A percentile compares a stretch with the other conserved stretches of the same genome.
These are phyloP conservation scores for Thaumatotibia leucotreta DNA, from an alignment of 1,140 invertebrate genomes.

Conservation along the genomic window DNA sequence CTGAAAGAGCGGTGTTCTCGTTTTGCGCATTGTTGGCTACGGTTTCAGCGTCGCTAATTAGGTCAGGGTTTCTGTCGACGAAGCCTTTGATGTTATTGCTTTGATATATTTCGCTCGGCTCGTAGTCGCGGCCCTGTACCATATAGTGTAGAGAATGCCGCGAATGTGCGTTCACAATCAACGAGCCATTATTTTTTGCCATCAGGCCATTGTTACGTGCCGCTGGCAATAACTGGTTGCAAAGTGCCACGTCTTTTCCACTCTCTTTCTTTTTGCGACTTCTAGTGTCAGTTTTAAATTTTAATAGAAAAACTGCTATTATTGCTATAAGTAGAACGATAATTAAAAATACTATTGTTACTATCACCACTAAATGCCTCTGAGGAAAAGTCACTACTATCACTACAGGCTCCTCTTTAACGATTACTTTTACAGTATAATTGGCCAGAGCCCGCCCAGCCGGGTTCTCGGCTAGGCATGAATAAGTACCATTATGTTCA, in stretches of 20 bases:
- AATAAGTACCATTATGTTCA: constrained; percentile 88
- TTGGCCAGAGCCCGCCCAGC: constrained; percentile 86
- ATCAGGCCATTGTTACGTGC: constrained; percentile 58
- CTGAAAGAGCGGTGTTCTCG: constrained; percentile 68
- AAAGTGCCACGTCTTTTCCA: constrained; percentile 66
- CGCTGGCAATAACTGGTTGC: constrained; percentile 67
- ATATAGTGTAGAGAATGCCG: constrained; percentile 71
- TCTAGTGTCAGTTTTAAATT: constrained; percentile 78
- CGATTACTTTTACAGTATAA: constrained; percentile 85
- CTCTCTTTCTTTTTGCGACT: constrained; percentile 78
- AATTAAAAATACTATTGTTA: constrained; percentile 78
- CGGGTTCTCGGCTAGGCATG: constrained; percentile 88
- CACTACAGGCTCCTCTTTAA: constrained; percentile 83
- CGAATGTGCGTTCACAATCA: constrained; percentile 68
- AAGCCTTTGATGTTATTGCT: constrained; percentile 76
- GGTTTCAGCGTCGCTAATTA: constrained; percentile 85
- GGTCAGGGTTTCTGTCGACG: constrained; percentile 84
- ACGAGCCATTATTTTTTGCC: constrained; percentile 69
- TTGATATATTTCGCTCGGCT: constrained; percentile 62
- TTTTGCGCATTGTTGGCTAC: constrained; percentile 80
- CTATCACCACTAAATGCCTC: constrained; percentile 82
- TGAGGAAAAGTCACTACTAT: constrained; percentile 81
- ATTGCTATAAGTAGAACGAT: constrained; percentile 79
- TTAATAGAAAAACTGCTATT: constrained; percentile 78
- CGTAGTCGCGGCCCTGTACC: constrained; percentile 64